Evolutionary conservation across 2,888 invertebrate species (phyloP), one percentile per base, ranked within the genome.

Genomic region (Tinea pellionella): DNA sequence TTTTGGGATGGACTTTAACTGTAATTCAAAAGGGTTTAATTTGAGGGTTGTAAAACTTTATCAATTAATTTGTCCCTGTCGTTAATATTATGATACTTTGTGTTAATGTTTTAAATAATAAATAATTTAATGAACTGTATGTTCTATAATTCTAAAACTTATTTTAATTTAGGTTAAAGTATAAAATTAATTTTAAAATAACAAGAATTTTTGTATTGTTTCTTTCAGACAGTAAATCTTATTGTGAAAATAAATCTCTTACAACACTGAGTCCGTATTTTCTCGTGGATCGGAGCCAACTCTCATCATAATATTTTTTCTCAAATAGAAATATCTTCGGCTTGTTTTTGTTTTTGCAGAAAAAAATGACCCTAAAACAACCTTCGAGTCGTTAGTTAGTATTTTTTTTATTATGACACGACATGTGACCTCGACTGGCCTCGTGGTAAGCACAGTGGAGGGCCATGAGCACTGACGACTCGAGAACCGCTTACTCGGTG

Each of bases 291-390:
- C 24, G 55, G 16, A 24, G 67, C 68, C 70, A 72, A 72, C 65
- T 73, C 71, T 66, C 69, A 72, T 72, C 73, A 69, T 69, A 70
- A 73, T 73, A 73, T 73, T 73, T 72, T 70, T 65, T 65, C 64
- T 55, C 55, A 29, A 55, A 55, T 55, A 29, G 55, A 55, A 55
- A 55, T 4, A 24, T 55, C 29, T 55, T 24, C 3, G 4, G 55
- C 12, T n/a, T 16, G 12, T 13, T 47, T 9, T 16, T 15, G 13
- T 15, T 47, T 4, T 47, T 8, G 13, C 47, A 13, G 8, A 16
- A 47, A 47, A 47, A 16, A n/a, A 15, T 47, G 47, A 16, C 47
- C 47, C 41, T 3, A 24, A 24, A 24, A 24, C n/a, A n/a, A 42
- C 4, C 42, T 42, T 42, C 13, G 12, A n/a, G 4, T 42, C 12